Base-by-base conservation (phyloP, 2,888 invertebrate genomes). In the Aspidapion aeneum region DNA sequence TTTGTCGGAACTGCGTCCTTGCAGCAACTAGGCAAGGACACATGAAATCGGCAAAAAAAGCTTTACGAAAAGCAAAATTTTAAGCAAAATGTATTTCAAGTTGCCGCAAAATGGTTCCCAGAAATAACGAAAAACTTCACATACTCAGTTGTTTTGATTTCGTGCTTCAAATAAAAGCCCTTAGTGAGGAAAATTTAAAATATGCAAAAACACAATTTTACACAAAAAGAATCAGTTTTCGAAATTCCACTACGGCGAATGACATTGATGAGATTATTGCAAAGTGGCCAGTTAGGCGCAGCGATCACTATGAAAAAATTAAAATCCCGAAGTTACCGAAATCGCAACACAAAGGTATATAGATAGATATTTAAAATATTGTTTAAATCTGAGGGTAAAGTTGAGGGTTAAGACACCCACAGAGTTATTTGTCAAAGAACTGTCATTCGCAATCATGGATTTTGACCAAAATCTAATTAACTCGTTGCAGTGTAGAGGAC, bases 141-240 rank as follows among this genome's bases (percentile, higher is more conserved):
- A 57, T 68, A 55, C 58, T 67, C 5, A 66, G 68, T 20, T 71
- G 66, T 55, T 68, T 70, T 22, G 71, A 70, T 54, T 55, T 70
- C n/a, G 69, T 70, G 51, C 61, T 68, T 7, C 66, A 66, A 56
- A 62, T 71, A 21, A 69, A 69, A 58, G 66, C 63, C 21, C 64
- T 66, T 50, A 68, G 64, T 49, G 62, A 68, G 1, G 63, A 69
- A 21, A 71, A 72, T 54, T 69, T 70, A 21, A 70, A 69, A 58
- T 72, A 67, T 62, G 65, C 68, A 2, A 70, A 68, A 57, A 69
- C 69, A 1, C 71, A 71, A 55, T 70, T 72, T 62, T 71, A 70
- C 60, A 62, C 65, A 51, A 66, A 63, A 66, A 56, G 65, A 54
- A 35, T 52, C 58, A 18, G 65, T 7, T 7, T 12, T 3, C 35